Percentiles rank a stretch among this genome's conserved stretches.
Evolutionary conservation across 2,113 vertebrate species (phyloP).

Genomic region (Synchiropus splendidus): DNA sequence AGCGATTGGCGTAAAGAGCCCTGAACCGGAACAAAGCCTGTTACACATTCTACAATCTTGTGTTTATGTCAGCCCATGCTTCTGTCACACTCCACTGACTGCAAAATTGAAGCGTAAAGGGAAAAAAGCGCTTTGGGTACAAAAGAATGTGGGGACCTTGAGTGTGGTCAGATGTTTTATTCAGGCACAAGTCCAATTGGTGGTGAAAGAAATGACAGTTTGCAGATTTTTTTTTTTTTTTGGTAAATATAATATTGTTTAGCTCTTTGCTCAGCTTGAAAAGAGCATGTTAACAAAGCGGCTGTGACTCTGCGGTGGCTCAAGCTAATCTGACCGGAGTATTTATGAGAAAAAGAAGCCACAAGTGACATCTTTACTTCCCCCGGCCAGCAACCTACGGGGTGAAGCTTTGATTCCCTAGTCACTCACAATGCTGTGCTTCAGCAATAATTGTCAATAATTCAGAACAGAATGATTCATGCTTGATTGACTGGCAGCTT

Average conservation of each 20-base stretch:
- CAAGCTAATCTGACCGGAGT: slow-evolving; percentile 23
- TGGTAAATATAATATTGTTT: slow-evolving; percentile 37
- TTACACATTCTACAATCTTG: slow-evolving; percentile 41
- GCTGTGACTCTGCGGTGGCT: slow-evolving; percentile 14
- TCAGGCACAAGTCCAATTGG: slow-evolving; percentile 32
- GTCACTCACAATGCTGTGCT: no score
- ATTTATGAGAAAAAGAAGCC: slow-evolving; percentile 16
- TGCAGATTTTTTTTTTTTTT: slow-evolving; percentile 37
- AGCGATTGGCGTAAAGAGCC: slow-evolving; percentile 29
- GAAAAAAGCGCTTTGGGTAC: slow-evolving; percentile 53
- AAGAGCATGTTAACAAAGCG: slow-evolving; percentile 34
- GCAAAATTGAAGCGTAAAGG: slow-evolving; percentile 51
- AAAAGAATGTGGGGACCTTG: slow-evolving; percentile 1
- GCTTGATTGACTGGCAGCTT: no score
- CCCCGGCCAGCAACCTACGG: no score
- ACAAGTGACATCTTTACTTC: slow-evolving; percentile 3
- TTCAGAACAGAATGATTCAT: no score
- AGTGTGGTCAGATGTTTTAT: slow-evolving; percentile 49
- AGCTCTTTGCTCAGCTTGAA: slow-evolving; percentile 53
- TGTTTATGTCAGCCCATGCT: slow-evolving; percentile 33
- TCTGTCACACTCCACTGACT: slow-evolving; percentile 34
- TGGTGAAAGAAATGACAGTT: slow-evolving; percentile 29
- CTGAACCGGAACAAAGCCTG: slow-evolving; percentile 38
- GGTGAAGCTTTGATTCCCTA: no score
- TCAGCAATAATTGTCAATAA: no score